Evolutionary conservation across 35 echinoderm and acorn worm species (phyloP).

Genomic region (Hemicentrotus pulcherrimus): DNA sequence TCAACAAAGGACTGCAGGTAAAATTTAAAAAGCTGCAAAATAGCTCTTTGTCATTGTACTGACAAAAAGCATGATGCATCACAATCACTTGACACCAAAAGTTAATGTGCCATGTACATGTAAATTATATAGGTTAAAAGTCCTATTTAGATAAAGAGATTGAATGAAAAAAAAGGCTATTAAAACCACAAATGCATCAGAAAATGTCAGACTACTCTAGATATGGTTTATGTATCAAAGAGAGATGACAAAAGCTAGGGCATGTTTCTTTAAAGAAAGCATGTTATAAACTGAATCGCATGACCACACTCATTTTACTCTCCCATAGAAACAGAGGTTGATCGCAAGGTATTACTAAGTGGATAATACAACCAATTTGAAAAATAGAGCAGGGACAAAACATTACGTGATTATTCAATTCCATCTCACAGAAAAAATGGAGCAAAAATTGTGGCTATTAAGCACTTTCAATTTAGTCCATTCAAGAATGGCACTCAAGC

Average conservation of each 20-base stretch:
- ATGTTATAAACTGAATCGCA: background rate
- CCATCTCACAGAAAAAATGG: constrained; percentile 3
- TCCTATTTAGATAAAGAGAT: background rate
- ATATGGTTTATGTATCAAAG: background rate
- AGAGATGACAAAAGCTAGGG: background rate
- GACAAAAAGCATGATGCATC: background rate
- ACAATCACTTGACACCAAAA: background rate
- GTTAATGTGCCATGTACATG: background rate
- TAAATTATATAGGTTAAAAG: background rate
- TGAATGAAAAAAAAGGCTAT: background rate
- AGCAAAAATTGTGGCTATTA: constrained; percentile 40
- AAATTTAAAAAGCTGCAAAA: too few species aligned
- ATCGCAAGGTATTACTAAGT: background rate
- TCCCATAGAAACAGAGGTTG: background rate
- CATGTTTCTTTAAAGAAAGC: background rate
- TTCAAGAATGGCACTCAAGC: constrained; percentile 38
- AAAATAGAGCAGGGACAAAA: constrained; percentile 46
- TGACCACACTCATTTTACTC: background rate
- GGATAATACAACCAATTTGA: constrained; percentile 31
- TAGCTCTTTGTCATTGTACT: background rate
- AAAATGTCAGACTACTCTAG: background rate
- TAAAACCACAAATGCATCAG: background rate
- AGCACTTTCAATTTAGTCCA: constrained; percentile 52
- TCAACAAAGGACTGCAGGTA: too few species aligned
- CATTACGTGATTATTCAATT: constrained; percentile 45